Conservation (phyloP, 2,888 invertebrate genomes). For the Nephrocerus scutellatus region DNA sequence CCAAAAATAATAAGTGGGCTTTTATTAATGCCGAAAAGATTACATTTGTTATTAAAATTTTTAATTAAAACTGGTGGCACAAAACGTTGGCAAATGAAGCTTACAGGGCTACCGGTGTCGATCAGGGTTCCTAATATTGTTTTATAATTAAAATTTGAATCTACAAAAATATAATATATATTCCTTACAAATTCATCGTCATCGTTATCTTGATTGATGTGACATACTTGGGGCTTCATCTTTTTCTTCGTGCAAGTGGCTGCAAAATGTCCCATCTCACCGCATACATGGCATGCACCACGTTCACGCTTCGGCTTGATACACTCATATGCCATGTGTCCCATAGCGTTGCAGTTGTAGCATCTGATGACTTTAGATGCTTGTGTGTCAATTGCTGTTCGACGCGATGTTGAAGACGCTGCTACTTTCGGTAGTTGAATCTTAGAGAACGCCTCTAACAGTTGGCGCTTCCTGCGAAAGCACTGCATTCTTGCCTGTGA, state of each 20-base stretch:
- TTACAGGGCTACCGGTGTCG: conserved; percentile 19
- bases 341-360: conserved; percentile 17
- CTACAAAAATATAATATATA: conserved; percentile 17
- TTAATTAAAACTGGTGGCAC: conserved; percentile 12
- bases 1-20: conserved; percentile 11
- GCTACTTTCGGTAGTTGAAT: conserved; percentile 5
- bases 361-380: conserved; percentile 10
- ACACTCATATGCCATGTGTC: conserved; percentile 17
- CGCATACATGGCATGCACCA: conserved; percentile 15
- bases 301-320: conserved; percentile 15
- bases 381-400: not conserved
- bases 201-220: conserved; percentile 7
- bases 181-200: conserved; percentile 19
- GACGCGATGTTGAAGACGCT: conserved; percentile 1
- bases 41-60: conserved; percentile 1
- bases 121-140: conserved; percentile 17
- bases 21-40: conserved; percentile 14
- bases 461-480: conserved; percentile 5
- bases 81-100: conserved; percentile 12
- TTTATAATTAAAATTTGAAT: conserved; percentile 13
- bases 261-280: conserved; percentile 15
- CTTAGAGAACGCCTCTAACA: conserved; percentile 12
- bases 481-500: conserved; percentile 16
- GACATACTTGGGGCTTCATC: conserved; percentile 6
- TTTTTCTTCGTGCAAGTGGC: conserved; percentile 13